These are phyloP conservation scores for Elymnias hypermnestra DNA, from an alignment of 1,140 invertebrate species.

Conservation along the genomic window DNA sequence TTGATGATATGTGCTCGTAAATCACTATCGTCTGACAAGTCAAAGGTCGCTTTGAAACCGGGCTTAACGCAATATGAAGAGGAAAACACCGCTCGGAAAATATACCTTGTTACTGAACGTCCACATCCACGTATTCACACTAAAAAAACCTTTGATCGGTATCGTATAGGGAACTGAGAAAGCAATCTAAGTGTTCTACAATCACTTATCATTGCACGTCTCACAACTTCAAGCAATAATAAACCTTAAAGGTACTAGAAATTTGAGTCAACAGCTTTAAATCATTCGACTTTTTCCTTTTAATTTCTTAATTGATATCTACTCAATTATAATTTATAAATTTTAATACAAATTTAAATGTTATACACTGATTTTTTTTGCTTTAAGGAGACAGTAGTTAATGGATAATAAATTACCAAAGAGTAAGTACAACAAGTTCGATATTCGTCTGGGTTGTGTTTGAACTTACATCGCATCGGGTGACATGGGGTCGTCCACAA, in stretches of 20 bases:
- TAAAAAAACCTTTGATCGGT: slow-evolving; percentile 44
- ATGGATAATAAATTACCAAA: slow-evolving; percentile 39
- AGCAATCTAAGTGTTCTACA: slow-evolving; percentile 45
- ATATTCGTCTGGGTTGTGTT: slow-evolving; percentile 52
- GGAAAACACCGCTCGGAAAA: slow-evolving; percentile 48
- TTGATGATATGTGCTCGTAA: slow-evolving; percentile 29
- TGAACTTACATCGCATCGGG: slow-evolving; percentile 52
- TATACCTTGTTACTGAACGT: slow-evolving; percentile 35
- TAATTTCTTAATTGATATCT: too few species aligned
- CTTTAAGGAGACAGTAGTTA: slow-evolving; percentile 28
- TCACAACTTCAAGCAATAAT: slow-evolving; percentile 33
- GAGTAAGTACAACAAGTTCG: slow-evolving; percentile 42
- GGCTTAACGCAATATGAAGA: slow-evolving; percentile 45
- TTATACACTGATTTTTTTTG: slow-evolving; percentile 37
- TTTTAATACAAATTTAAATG: too few species aligned
- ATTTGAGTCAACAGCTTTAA: too few species aligned
- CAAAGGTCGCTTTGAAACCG: slow-evolving; percentile 25
- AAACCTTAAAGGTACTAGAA: slow-evolving; percentile 33
- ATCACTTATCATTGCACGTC: slow-evolving; percentile 43
- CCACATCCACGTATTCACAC: slow-evolving; percentile 31
- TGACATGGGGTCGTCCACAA: slow-evolving; percentile 59
- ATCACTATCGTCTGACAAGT: slow-evolving; percentile 45
- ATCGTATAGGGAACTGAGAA: slow-evolving; percentile 46
- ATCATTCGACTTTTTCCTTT: too few species aligned
- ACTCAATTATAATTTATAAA: too few species aligned